Base-by-base conservation (phyloP, 2,888 invertebrate species). In the Diploptera punctata region DNA sequence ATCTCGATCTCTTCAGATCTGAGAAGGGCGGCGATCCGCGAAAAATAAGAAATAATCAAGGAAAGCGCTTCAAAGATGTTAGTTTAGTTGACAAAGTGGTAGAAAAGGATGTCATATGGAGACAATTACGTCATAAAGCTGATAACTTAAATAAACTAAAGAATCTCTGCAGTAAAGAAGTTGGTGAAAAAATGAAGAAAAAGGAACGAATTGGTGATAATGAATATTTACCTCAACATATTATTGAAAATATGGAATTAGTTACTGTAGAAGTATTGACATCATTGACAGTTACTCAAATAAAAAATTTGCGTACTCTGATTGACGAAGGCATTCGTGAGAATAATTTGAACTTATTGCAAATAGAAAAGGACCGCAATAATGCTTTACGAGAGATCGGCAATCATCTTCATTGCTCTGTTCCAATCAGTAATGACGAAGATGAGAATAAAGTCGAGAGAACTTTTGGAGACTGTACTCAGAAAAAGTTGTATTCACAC, bases 1-100 rank as follows among this genome's bases (percentile, higher is more conserved):
- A 99, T 85, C 88, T 99, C 79, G 99, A 99, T 84, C 84, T 97
- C 71, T 99, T 99, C 82, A 94, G 99, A 70, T 89, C 90, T 21
- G 99, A 99, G 80, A 99, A 99, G 84, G 99, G 99, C 62, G 95
- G 95, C 68, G 91, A 97, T 83, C 96, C 97, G 2, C 93, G 95
- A 61, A 92, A 93, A 82, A 90, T 99, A 73, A 90, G 94, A 13
- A 93, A 97, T 79, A 98, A 97, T 81, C 99, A 99, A 82, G 90
- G 87, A 67, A 93, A 94, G 80, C 89, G 99, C 47, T 99, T 91
- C 82, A 98, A 98, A 86, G 97, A 98, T 87, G 93, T 95, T 7
- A 88, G 83, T 1, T 85, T 98, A 16, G 98, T 99, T 9, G 96
- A 99, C 80, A 90, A 90, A 38, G 97, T 99, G 4, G 92, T 99